Evolutionary conservation across 2,797 vertebrate species (phyloP).

Genomic region (Poliocrania exsul): DNA sequence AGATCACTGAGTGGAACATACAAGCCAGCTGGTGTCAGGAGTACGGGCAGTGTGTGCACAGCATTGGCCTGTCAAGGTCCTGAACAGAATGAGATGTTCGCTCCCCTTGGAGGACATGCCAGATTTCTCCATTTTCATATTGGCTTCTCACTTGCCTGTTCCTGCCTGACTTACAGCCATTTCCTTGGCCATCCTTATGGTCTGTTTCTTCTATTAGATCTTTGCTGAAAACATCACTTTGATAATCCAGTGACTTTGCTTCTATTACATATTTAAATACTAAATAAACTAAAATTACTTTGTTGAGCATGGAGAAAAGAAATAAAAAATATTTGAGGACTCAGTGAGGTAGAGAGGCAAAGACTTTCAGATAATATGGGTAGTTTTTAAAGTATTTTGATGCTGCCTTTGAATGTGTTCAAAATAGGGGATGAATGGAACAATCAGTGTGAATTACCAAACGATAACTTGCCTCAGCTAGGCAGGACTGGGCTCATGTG

Average conservation of each 20-base stretch:
- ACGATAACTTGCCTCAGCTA: not conserved
- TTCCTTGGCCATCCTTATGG: not conserved
- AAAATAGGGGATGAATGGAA: not conserved
- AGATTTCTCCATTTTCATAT: not conserved
- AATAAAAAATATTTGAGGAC: not conserved
- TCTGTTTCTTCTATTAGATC: not conserved
- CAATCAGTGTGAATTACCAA: not conserved
- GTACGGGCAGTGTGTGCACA: rapidly evolving
- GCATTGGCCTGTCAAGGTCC: not conserved
- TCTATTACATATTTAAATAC: not conserved
- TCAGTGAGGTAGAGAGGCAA: not conserved
- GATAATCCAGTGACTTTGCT: not conserved
- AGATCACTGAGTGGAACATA: not conserved
- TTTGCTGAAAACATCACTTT: not conserved
- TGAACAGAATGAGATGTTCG: not conserved
- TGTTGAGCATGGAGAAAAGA: not conserved
- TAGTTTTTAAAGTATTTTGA: not conserved
- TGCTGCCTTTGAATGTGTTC: not conserved
- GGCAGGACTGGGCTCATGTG: not conserved
- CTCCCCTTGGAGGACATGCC: not conserved
- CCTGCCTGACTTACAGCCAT: not conserved
- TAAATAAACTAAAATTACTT: not conserved
- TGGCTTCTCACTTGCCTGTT: not conserved
- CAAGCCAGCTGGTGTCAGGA: not conserved
- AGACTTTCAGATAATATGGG: not conserved